These are phyloP conservation scores for Anguilla japonica DNA, from an alignment of 2,113 vertebrate species.

Conservation along the genomic window DNA sequence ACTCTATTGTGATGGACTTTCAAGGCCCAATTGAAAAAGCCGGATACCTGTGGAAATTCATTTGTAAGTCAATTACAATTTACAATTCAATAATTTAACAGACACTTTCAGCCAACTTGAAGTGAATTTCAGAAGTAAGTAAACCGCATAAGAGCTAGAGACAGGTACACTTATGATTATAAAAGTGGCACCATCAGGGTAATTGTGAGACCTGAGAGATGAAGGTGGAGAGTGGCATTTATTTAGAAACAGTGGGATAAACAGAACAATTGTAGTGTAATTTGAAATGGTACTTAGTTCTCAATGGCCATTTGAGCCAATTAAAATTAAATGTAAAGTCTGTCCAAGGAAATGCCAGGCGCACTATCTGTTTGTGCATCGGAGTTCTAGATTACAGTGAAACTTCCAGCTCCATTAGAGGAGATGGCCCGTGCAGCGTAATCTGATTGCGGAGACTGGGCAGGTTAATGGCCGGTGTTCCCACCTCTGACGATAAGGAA, in stretches of 20 bases:
- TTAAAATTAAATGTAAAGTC: neutral
- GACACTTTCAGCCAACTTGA: no score
- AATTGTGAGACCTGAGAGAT: no score
- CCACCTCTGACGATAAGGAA: constrained; percentile 4
- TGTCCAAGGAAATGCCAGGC: neutral
- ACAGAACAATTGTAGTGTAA: no score
- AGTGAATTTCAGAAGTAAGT: no score
- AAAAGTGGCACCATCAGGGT: no score
- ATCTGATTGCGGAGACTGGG: constrained; percentile 8
- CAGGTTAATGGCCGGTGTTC: neutral
- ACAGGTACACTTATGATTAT: no score
- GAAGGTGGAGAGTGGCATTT: no score
- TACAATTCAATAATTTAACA: no score
- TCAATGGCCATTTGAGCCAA: neutral
- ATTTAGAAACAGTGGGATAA: no score
- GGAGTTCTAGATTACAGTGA: neutral
- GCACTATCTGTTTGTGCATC: neutral
- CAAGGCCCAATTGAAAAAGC: neutral
- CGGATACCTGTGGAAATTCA: neutral
- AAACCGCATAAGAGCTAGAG: no score
- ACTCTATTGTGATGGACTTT: neutral
- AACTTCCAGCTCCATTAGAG: constrained; percentile 11
- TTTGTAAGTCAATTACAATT: no score
- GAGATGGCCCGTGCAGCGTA: neutral
- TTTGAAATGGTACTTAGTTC: neutral